Percentiles rank a stretch among this genome's conserved stretches.
phyloP scores from a whole-genome alignment of 2,113 vertebrate genomes.

The Phalacrocorax brasilianus region DNA sequence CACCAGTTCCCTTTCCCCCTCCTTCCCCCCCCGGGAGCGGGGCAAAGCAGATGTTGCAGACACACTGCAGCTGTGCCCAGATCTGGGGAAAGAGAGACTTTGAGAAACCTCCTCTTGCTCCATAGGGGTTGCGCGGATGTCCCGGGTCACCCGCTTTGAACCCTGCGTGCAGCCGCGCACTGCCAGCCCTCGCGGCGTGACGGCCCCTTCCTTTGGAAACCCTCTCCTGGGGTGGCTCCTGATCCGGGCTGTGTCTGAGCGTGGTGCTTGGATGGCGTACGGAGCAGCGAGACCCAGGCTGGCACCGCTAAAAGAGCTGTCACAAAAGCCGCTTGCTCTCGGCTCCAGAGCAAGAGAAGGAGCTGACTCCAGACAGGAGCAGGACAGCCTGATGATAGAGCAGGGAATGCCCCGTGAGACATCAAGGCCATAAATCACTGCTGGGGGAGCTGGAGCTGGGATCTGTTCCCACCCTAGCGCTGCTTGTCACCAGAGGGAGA shows the following conservation, averaged over 20 bases:
- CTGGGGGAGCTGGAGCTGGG: neutral
- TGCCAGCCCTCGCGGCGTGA: fast-evolving
- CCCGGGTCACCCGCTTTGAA: fast-evolving
- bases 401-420: neutral
- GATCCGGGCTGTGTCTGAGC: fast-evolving
- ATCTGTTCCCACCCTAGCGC: fast-evolving
- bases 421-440: neutral
- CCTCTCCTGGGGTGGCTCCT: neutral
- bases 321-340: neutral
- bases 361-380: neutral
- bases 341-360: neutral
- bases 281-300: neutral
- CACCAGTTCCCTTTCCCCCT: neutral
- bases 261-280: fast-evolving
- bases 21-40: neutral
- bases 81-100: constrained; percentile 24
- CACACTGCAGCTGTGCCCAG: neutral
- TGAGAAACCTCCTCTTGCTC: constrained; percentile 44
- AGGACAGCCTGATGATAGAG: neutral
- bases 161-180: fast-evolving
- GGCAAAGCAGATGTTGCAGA: neutral
- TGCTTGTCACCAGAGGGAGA: neutral
- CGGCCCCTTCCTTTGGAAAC: neutral
- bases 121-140: neutral
- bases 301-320: neutral